Percentiles rank a stretch among this genome's conserved stretches.
Evolutionary conservation across 2,797 vertebrate genomes (phyloP).

Genomic region (Loriculus beryllinus): DNA sequence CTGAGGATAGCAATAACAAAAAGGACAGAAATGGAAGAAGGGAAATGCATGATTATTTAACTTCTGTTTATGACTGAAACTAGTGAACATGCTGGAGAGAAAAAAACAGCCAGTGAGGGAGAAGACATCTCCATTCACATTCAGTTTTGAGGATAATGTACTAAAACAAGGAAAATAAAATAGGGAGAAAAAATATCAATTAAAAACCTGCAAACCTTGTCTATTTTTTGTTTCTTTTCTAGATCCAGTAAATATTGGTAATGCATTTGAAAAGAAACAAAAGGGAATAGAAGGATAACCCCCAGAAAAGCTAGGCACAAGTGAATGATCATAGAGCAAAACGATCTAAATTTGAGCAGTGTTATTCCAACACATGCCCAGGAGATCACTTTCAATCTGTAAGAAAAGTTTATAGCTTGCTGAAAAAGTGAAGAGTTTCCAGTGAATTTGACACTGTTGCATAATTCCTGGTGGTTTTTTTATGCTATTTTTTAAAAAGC

Average conservation of each 20-base stretch:
- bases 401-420: neutral
- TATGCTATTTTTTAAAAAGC: neutral
- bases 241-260: neutral
- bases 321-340: neutral
- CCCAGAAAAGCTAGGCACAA: neutral
- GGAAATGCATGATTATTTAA: neutral
- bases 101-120: neutral
- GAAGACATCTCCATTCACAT: neutral
- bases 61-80: neutral
- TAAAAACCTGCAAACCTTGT: neutral
- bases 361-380: neutral
- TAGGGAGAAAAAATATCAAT: rapidly evolving
- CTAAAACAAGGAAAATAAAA: neutral
- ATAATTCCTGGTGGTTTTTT: neutral
- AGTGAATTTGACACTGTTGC: neutral
- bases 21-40: neutral
- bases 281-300: neutral
- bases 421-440: neutral
- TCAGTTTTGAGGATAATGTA: neutral
- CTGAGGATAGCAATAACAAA: neutral
- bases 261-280: neutral
- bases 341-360: neutral
- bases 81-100: neutral
- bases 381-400: neutral
- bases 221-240: neutral